phyloP scores from a whole-genome alignment of 2,113 vertebrate species.

The Chionodraco myersi region DNA sequence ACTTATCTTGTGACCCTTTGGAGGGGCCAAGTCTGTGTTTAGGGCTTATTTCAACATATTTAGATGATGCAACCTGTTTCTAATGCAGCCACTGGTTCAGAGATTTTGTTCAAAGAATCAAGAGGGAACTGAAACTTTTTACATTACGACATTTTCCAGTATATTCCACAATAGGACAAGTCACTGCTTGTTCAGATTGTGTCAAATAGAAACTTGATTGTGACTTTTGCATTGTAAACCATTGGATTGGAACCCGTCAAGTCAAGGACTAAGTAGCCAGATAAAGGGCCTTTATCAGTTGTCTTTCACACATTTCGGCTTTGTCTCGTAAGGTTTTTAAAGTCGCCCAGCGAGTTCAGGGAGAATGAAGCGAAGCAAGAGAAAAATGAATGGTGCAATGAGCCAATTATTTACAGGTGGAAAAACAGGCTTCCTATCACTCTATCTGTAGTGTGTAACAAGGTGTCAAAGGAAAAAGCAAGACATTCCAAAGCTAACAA shows the following conservation, averaged over 20 bases:
- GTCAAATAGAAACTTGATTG: background rate
- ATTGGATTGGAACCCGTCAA: background rate
- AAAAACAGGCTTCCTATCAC: slow-evolving; percentile 19
- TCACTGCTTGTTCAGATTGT: background rate
- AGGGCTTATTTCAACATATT: background rate
- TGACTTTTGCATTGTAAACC: background rate
- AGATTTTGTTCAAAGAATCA: too few relatives aligned
- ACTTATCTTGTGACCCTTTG: too few relatives aligned
- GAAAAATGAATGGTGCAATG: slow-evolving; percentile 17
- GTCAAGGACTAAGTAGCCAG: background rate
- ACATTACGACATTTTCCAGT: background rate
- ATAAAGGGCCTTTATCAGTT: background rate
- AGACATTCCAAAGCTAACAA: slow-evolving; percentile 4
- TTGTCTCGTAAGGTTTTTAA: slow-evolving; percentile 31
- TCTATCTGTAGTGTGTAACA: slow-evolving; percentile 6
- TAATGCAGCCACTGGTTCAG: background rate
- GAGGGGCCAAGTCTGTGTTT: too few relatives aligned
- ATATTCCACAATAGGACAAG: background rate
- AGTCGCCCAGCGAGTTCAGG: slow-evolving; percentile 46
- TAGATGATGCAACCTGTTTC: too few relatives aligned
- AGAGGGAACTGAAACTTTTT: background rate
- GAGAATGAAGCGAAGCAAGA: slow-evolving; percentile 19
- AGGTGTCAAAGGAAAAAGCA: slow-evolving; percentile 27
- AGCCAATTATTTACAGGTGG: slow-evolving; percentile 22
- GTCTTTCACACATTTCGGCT: slow-evolving; percentile 1